Conservation (phyloP, 2,113 vertebrate genomes). For the Argyrosomus japonicus region DNA sequence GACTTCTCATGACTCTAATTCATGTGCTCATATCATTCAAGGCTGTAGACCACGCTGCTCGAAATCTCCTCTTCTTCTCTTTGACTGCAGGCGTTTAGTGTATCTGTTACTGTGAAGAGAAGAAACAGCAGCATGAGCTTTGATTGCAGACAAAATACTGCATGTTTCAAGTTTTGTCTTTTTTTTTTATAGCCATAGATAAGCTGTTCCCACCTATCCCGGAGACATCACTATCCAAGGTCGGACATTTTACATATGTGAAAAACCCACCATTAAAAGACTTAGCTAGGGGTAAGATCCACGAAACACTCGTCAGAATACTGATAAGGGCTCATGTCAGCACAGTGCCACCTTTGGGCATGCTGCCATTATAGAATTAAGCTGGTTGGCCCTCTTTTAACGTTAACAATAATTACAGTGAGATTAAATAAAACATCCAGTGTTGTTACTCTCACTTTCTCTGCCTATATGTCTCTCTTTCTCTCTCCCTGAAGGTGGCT, state of each 20-base stretch:
- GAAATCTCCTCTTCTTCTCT: conserved; percentile 8
- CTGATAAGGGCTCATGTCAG: not conserved
- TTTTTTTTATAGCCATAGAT: not conserved
- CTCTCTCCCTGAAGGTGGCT: conserved; percentile 61
- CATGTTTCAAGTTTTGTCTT: not conserved
- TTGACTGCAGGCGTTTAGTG: not conserved
- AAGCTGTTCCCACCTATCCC: not conserved
- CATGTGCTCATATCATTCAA: conserved; percentile 39
- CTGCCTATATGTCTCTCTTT: not conserved
- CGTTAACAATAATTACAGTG: conserved; percentile 1
- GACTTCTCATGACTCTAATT: conserved; percentile 28
- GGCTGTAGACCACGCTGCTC: conserved; percentile 19
- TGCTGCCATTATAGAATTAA: not conserved
- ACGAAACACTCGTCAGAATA: not conserved
- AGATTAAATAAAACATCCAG: conserved; percentile 9
- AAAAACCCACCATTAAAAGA: not conserved
- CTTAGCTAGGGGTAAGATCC: not conserved
- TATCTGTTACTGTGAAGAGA: conserved; percentile 15
- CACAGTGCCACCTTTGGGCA: not conserved
- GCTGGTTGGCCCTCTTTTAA: not conserved
- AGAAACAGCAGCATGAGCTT: not conserved
- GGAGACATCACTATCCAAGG: conserved; percentile 13
- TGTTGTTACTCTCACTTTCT: conserved; percentile 15
- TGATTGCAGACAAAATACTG: not conserved
- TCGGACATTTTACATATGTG: not conserved